Conservation (phyloP, 2,113 vertebrate species). For the Thamnaconus septentrionalis region DNA sequence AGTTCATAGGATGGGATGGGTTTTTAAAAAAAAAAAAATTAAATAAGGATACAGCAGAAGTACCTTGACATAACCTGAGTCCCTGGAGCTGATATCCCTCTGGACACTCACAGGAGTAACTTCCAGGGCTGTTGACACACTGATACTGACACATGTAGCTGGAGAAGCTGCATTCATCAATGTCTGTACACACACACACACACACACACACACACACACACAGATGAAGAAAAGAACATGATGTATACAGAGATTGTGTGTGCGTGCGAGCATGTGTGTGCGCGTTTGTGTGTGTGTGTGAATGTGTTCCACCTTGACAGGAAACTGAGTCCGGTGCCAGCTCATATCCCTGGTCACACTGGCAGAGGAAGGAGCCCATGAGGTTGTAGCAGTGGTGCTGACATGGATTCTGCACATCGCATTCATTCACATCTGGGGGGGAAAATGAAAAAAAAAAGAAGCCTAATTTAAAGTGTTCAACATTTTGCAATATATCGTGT, state of each 20-base stretch:
- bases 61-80: slow-evolving; percentile 90
- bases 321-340: slow-evolving; percentile 85
- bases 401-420: slow-evolving; percentile 86
- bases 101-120: slow-evolving; percentile 89
- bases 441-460: slow-evolving; percentile 67
- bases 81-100: slow-evolving; percentile 91
- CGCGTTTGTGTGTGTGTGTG: neutral
- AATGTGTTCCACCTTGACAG: slow-evolving; percentile 83
- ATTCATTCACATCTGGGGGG: slow-evolving; percentile 88
- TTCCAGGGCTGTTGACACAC: slow-evolving; percentile 90
- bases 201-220: slow-evolving; percentile 3
- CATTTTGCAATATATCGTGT: neutral
- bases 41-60: neutral
- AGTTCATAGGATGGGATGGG: too few species aligned
- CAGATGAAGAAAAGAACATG: neutral
- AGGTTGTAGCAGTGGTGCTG: slow-evolving; percentile 93
- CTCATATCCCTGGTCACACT: slow-evolving; percentile 92
- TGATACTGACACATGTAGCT: slow-evolving; percentile 92
- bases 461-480: slow-evolving; percentile 21
- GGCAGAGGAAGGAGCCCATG: slow-evolving; percentile 91
- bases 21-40: slow-evolving; percentile 1
- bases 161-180: slow-evolving; percentile 91
- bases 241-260: neutral
- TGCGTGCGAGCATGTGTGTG: neutral
- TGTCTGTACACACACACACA: slow-evolving; percentile 74